Conservation (phyloP, 92 coral and sea anemone genomes). For the Zoanthus solanderi region DNA sequence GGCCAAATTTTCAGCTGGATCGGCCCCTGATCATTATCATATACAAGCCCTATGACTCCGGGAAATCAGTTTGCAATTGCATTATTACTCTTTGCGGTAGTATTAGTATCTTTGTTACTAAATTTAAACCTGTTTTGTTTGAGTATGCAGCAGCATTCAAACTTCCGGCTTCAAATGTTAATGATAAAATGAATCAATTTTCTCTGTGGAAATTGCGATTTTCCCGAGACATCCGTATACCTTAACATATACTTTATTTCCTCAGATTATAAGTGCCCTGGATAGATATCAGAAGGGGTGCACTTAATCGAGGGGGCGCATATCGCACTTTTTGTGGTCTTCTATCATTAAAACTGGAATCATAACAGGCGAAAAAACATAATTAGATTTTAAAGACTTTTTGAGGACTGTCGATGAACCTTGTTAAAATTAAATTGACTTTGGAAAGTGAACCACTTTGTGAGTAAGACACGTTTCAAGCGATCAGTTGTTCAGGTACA, state of each 20-base stretch:
- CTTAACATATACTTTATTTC: conserved; percentile 11
- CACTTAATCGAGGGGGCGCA: conserved; percentile 1
- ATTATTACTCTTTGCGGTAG: conserved; percentile 11
- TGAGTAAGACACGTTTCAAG: conserved; percentile 5
- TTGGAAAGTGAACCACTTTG: conserved; percentile 1
- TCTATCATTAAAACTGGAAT: conserved; percentile 5
- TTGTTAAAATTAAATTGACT: conserved; percentile 7
- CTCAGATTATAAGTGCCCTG: not conserved
- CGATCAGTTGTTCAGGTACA: conserved; percentile 15
- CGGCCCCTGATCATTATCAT: conserved; percentile 6
- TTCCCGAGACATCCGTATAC: conserved; percentile 32
- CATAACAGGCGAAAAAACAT: conserved; percentile 2
- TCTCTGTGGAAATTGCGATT: conserved; percentile 18
- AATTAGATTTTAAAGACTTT: conserved; percentile 7
- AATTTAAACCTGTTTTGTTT: conserved; percentile 21
- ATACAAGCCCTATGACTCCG: conserved; percentile 16
- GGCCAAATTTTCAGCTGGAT: not conserved
- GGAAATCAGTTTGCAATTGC: conserved; percentile 19
- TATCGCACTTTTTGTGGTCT: conserved; percentile 8
- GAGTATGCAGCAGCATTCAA: conserved; percentile 26
- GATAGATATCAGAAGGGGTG: conserved; percentile 14
- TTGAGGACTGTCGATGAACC: conserved; percentile 5
- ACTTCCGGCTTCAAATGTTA: conserved; percentile 19
- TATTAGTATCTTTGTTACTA: conserved; percentile 8
- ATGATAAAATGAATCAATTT: conserved; percentile 25